Conservation (phyloP, 1,140 invertebrate species). For the Leptoteleia sp. region DNA sequence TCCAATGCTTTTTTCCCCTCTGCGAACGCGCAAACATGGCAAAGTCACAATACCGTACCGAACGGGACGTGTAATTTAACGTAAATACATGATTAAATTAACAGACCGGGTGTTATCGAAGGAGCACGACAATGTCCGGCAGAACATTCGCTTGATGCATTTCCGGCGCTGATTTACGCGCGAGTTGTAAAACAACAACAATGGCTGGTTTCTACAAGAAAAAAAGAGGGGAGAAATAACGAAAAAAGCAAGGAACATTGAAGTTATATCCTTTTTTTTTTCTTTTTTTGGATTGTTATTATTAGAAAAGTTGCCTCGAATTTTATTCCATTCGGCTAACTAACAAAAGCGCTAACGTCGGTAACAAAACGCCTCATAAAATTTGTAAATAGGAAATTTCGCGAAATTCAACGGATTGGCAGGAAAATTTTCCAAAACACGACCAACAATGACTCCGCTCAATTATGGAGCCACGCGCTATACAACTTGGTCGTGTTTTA, state of each 20-base stretch:
- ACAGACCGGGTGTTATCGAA: too few species aligned
- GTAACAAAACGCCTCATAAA: constrained; percentile 39
- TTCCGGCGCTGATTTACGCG: too few species aligned
- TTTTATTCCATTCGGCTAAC: constrained; percentile 42
- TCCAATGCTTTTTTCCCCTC: constrained; percentile 9
- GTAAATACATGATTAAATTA: too few species aligned
- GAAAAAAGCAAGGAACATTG: too few species aligned
- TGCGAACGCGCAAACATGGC: neutral
- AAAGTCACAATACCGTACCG: neutral
- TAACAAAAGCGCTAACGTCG: constrained; percentile 29
- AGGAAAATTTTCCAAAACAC: constrained; percentile 34
- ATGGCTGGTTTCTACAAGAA: too few species aligned
- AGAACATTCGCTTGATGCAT: too few species aligned
- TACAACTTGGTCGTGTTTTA: constrained; percentile 26
- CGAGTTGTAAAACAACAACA: too few species aligned
- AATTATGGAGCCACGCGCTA: neutral
- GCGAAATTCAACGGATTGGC: constrained; percentile 26
- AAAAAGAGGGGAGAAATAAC: too few species aligned
- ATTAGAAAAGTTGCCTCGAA: too few species aligned
- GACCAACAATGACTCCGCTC: constrained; percentile 19
- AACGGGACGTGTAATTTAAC: neutral
- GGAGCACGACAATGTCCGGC: too few species aligned
- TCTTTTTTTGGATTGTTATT: too few species aligned
- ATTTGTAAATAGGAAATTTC: constrained; percentile 52
- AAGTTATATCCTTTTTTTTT: too few species aligned